Conservation (phyloP, 2,888 invertebrate genomes). For the Noctua janthina region DNA sequence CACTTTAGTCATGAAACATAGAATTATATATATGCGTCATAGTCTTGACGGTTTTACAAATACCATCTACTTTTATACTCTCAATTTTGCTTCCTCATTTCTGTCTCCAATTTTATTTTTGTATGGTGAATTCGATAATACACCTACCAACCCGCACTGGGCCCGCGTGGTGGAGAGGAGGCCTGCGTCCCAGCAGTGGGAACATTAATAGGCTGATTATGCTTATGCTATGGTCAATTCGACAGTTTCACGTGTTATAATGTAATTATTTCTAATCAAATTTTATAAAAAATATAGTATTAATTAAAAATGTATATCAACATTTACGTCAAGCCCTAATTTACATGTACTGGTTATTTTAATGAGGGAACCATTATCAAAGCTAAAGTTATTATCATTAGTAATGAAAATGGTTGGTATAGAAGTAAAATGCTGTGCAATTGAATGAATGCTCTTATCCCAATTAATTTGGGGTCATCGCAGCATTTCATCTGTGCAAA, state of each 20-base stretch:
- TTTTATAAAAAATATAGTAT: neutral
- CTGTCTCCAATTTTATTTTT: slow-evolving; percentile 32
- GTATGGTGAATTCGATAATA: neutral
- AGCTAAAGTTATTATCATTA: slow-evolving; percentile 5
- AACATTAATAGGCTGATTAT: no score
- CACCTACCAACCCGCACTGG: no score
- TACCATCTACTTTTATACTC: slow-evolving; percentile 21
- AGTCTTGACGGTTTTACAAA: slow-evolving; percentile 21
- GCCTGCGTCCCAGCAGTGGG: no score
- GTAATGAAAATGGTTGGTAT: neutral
- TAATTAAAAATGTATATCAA: slow-evolving; percentile 3
- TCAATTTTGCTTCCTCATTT: slow-evolving; percentile 41
- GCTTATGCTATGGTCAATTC: no score
- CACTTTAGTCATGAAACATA: slow-evolving; percentile 14
- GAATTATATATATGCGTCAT: slow-evolving; percentile 20
- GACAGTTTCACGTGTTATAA: neutral
- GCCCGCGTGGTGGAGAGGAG: no score
- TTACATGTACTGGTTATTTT: slow-evolving; percentile 3
- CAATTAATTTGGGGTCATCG: neutral
- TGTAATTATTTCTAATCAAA: neutral
- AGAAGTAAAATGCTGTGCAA: neutral
- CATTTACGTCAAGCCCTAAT: neutral
- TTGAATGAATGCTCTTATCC: neutral
- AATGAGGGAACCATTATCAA: slow-evolving; percentile 5
- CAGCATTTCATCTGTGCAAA: neutral